Percentiles rank a stretch among this genome's conserved stretches.
Evolutionary conservation across 1,140 invertebrate genomes (phyloP).

Genomic region (Listronotus bonariensis): DNA sequence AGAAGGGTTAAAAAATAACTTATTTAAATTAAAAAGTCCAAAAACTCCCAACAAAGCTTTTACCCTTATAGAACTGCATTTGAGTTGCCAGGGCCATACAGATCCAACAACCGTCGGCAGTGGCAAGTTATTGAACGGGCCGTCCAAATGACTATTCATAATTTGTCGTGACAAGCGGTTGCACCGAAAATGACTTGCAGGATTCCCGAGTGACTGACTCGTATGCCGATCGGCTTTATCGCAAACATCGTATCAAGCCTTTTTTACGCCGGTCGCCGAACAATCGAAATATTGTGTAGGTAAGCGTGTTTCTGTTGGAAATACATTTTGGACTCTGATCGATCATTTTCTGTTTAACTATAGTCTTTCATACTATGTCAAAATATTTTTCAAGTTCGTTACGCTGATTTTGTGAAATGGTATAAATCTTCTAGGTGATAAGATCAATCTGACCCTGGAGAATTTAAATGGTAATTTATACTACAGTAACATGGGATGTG

Average conservation of each 20-base stretch:
- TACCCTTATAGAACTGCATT: too few relatives aligned
- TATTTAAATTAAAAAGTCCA: too few relatives aligned
- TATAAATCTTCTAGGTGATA: too few relatives aligned
- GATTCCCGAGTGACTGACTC: conserved; percentile 35
- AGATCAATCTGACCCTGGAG: too few relatives aligned
- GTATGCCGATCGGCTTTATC: conserved; percentile 36
- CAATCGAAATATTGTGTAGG: conserved; percentile 36
- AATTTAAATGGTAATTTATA: too few relatives aligned
- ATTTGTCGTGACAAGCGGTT: conserved; percentile 40
- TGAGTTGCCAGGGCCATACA: too few relatives aligned
- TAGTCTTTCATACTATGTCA: conserved; percentile 9
- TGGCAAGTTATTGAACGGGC: conserved; percentile 34
- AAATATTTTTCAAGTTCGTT: conserved; percentile 25
- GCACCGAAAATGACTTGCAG: conserved; percentile 37
- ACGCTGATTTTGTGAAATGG: too few relatives aligned
- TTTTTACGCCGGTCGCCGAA: conserved; percentile 29
- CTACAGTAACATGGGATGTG: too few relatives aligned
- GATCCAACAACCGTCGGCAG: conserved; percentile 5
- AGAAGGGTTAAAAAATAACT: too few relatives aligned
- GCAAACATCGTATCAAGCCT: conserved; percentile 29
- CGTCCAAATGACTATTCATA: conserved; percentile 33
- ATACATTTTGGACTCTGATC: conserved; percentile 18
- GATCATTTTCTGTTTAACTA: conserved; percentile 24
- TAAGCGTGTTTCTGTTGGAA: conserved; percentile 30
- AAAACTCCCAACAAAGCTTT: too few relatives aligned